Conservation (phyloP, 1,140 invertebrate species). For the Ostrea denselamellosa region DNA sequence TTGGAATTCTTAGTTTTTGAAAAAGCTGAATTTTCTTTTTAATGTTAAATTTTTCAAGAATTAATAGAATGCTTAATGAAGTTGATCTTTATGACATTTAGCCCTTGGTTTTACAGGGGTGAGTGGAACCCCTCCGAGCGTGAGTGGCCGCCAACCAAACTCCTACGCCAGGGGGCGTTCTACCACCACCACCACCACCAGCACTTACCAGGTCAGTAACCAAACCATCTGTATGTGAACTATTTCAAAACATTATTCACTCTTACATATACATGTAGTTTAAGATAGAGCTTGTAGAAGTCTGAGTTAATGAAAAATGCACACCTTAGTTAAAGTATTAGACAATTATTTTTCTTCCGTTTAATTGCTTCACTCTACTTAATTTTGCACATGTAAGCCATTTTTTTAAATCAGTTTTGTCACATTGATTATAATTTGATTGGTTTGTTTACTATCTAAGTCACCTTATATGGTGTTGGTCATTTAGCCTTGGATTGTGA, state of each 20-base stretch:
- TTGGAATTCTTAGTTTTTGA: too few relatives aligned
- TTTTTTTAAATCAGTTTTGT: not conserved
- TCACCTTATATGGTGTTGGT: not conserved
- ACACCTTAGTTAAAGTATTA: not conserved
- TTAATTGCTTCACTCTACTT: constrained; percentile 4
- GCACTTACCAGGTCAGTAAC: constrained; percentile 50
- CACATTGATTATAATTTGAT: too few relatives aligned
- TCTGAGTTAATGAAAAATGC: not conserved
- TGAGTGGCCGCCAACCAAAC: constrained; percentile 48
- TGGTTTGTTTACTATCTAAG: not conserved
- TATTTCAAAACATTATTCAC: not conserved
- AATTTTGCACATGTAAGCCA: not conserved
- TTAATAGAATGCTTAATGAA: too few relatives aligned
- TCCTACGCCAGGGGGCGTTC: constrained; percentile 55
- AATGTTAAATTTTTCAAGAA: too few relatives aligned
- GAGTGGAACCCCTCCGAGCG: constrained; percentile 52
- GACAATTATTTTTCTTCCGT: not conserved
- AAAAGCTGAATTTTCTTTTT: too few relatives aligned
- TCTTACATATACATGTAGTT: not conserved
- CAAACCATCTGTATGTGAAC: not conserved
- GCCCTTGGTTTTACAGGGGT: constrained; percentile 47
- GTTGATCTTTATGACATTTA: not conserved
- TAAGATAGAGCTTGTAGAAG: not conserved
- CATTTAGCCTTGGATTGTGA: not conserved
- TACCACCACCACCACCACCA: constrained; percentile 40